Base-by-base conservation (phyloP, 1,140 invertebrate genomes). In the Trichoplusia ni region DNA sequence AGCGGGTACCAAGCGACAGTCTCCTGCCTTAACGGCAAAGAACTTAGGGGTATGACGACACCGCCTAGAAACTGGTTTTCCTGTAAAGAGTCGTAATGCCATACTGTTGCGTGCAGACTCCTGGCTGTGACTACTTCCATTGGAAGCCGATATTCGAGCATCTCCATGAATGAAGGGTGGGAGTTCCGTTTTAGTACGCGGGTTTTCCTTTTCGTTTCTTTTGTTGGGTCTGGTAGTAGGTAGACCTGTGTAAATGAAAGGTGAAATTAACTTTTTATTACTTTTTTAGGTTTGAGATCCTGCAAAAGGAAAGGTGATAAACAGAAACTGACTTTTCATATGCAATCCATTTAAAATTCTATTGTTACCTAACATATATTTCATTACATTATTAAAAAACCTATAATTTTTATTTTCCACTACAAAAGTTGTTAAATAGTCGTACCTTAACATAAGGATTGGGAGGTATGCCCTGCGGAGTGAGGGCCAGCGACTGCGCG, bases 101-200 rank as follows among this genome's bases (percentile, higher is more conserved):
- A 99, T 9, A 99, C 95, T 0, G 97, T 98, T 0, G 98, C 97
- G 91, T 98, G 96, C 9, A 99, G 89, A 3, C 92, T 93, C 49
- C 95, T 92, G 51, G 92, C 91, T 70, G 93, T 92, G 1, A 99
- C 92, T 25, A 96, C 93, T 49, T 98, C 96, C 35, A 98, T 77
- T 1, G 96, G 94, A 91, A 98, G 94, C 68, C 96, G 92, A 79
- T 98, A 99, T 76, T 97, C 96, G 76, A 98, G 90, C 95, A 98
- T 98, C 94, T 99, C 98, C 97, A 99, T 99, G 90, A 98, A 99
- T 18, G 97, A 98, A 4, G 98, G 98, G 91, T 99, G 96, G 81
- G 96, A 97, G 81, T 96, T 98, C 75, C 95, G 95, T 70, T 95
- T 95, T 1, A 98, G 94, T 14, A 98, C 96, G 91, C 98, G 97